Base-by-base conservation (phyloP, 2,797 vertebrate species). In the Erpetoichthys calabaricus region DNA sequence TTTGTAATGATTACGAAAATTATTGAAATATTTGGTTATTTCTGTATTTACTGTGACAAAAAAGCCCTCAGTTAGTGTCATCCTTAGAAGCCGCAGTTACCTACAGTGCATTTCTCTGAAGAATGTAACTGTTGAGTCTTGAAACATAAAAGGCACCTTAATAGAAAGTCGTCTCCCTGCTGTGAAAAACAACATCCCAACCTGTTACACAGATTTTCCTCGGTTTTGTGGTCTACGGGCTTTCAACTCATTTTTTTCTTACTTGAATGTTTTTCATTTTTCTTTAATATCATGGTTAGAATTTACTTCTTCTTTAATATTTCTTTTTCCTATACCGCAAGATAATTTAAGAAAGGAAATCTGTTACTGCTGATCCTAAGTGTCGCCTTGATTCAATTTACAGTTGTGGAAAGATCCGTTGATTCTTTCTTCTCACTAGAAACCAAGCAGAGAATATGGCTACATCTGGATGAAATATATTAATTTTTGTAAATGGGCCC, bases 121-220 rank as follows among this genome's bases (percentile, higher is more conserved):
- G 25, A 25, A 25, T 25, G 25, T 25, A 25, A 25, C 25, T 25
- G 25, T 25, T 25, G 25, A 25, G 25, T 25, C 25, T 25, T 25
- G 25, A 25, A 25, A 25, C 25, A 25, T 25, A 25, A 25, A 25
- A 25, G 67, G 65, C 62, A 67, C 43, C 56, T 67, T 63, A 67
- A 70, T 72, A 71, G 71, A 78, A 49, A 77, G 66, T 81, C 73
- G 75, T 77, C 72, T 63, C 63, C 67, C 63, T 56, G 44, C 67
- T 55, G 64, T 71, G 66, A 68, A 70, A 66, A 73, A 56, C 64
- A 61, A 64, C 67, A 64, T 66, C 58, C 68, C 64, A 75, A 70
- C 62, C 70, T 79, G 68, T 75, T 75, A 68, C 73, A 62, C 79
- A 73, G 73, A 74, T 67, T 68, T 73, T 71, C 53, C 61, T 64